These are phyloP conservation scores for Chrysodeixis includens DNA, from an alignment of 2,888 invertebrate species.

Conservation along the genomic window DNA sequence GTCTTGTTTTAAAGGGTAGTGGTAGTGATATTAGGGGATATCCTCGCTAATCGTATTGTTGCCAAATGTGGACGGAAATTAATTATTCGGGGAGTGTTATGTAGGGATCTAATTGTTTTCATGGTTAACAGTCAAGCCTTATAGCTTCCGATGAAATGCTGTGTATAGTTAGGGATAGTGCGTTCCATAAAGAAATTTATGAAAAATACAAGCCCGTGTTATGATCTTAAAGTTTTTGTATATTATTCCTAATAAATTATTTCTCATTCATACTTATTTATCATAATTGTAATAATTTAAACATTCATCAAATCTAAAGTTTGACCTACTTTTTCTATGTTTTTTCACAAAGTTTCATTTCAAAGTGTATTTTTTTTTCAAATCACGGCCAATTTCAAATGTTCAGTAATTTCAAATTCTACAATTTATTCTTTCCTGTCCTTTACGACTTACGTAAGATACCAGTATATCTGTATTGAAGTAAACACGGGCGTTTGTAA, in stretches of 20 bases:
- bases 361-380: too few relatives aligned
- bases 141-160: neutral
- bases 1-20: too few relatives aligned
- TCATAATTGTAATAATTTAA: too few relatives aligned
- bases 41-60: slow-evolving; percentile 38
- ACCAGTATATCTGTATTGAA: slow-evolving; percentile 14
- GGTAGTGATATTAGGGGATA: slow-evolving; percentile 28
- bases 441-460: slow-evolving; percentile 25
- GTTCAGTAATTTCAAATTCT: neutral
- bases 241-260: too few relatives aligned
- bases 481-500: slow-evolving; percentile 43
- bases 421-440: neutral
- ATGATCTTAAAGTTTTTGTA: too few relatives aligned
- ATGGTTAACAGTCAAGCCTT: slow-evolving; percentile 1
- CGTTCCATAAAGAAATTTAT: too few relatives aligned
- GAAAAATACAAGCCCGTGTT: too few relatives aligned
- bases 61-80: slow-evolving; percentile 40
- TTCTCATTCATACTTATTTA: too few relatives aligned
- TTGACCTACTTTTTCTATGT: too few relatives aligned
- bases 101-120: slow-evolving; percentile 25
- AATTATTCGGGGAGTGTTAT: slow-evolving; percentile 28
- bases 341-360: too few relatives aligned
- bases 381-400: too few relatives aligned
- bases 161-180: neutral
- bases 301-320: too few relatives aligned